Conservation (phyloP, 2,888 invertebrate genomes). For the Theristus sp. region DNA sequence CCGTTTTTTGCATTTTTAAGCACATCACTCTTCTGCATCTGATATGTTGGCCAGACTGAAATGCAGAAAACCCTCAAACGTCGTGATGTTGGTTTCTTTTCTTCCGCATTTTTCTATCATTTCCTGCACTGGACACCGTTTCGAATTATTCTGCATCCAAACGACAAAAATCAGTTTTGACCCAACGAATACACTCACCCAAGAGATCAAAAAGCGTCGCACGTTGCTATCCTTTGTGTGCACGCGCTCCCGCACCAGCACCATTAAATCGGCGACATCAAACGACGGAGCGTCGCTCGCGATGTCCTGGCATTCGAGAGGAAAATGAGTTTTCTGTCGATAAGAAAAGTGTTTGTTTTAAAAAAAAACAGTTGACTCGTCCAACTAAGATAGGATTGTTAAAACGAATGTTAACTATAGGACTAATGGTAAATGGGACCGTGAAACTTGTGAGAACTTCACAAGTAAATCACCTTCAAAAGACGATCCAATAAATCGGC, state of each 20-base stretch:
- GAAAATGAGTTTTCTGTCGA: no score
- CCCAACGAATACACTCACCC: no score
- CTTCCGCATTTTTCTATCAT: no score
- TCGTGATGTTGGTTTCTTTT: no score
- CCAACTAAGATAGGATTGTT: not conserved
- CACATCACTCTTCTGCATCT: no score
- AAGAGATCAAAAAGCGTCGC: constrained; percentile 86
- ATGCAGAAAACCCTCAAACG: no score
- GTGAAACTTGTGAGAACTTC: not conserved
- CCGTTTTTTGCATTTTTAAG: no score
- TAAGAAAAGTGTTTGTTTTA: not conserved
- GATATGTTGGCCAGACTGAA: no score
- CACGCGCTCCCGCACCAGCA: constrained; percentile 68
- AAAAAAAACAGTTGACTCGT: not conserved
- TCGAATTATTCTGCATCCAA: no score
- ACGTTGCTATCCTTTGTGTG: constrained; percentile 75
- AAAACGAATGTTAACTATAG: not conserved
- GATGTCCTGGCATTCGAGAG: constrained; percentile 55
- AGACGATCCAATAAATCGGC: constrained; percentile 81
- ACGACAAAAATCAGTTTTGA: no score
- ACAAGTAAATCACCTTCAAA: constrained; percentile 52
- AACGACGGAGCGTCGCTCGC: constrained; percentile 54
- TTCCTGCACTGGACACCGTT: no score
- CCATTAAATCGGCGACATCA: constrained; percentile 72
- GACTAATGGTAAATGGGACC: not conserved